Evolutionary conservation across 2,888 invertebrate species (phyloP), one percentile per base, ranked within the genome.

Genomic region (Dendrolimus pini): DNA sequence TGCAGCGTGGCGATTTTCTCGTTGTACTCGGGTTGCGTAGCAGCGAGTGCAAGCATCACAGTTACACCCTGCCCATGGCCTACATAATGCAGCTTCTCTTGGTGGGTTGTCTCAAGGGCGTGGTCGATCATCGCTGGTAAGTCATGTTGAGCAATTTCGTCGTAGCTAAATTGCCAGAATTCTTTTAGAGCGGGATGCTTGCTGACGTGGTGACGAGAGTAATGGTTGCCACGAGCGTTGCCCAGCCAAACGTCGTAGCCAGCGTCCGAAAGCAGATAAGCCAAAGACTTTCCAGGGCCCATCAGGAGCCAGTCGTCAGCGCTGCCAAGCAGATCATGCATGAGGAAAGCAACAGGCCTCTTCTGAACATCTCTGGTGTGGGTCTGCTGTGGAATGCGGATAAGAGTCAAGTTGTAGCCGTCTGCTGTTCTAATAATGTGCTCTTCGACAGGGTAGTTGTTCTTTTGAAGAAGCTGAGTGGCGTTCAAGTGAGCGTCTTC

Each of bases 261-360:
- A 53, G 81, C 82, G 62, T 88, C 84, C 41, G 82, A 71, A 13
- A 90, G 76, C 61, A 81, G 65, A 71, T 81, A 89, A 30, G 86
- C 81, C 52, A 90, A 83, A 0, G 88, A 83, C 61, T 92, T 91
- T 59, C 90, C 82, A 0, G 93, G 93, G 13, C 93, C 93, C 77
- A 94, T 92, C 62, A 94, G 82, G 6, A 96, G 83, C 93, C 93
- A 96, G 75, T 94, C 93, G 41, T 93, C 92, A 0, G 95, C 92
- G 64, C 93, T 93, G 54, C 93, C 93, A n/a, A 94, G 75, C 3
- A 96, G 77, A 7, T 95, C 94, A 73, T 93, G 94, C 82, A 93
- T 87, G 53, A 94, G 66, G 60, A 93, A 83, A 1, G 92, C 91
- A 1, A 88, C 89, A 7, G 89, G 90, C 57, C 72, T 77, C 54